Base-by-base conservation (phyloP, 2,888 invertebrate genomes). In the Meteorus colon region DNA sequence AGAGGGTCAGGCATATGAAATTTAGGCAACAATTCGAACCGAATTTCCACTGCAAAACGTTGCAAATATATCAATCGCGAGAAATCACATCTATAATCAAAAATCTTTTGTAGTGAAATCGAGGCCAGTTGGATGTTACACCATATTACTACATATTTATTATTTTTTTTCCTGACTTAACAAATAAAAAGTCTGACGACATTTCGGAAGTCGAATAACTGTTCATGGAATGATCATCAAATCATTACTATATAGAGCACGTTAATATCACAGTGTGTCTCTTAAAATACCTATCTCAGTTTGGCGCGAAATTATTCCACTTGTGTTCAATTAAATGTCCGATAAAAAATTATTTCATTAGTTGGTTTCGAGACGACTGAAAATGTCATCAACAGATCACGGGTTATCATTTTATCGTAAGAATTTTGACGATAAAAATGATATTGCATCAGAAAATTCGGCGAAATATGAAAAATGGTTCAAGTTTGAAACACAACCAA, bases 401-500 rank as follows among this genome's bases (percentile, higher is more conserved):
- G 24, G 19, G 3, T 19, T 19, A 19, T 19, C 10, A 19, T 55
- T 0, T 4, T 4, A 4, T 19, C 3, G 4, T 19, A 8, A 5
- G 1, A 19, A 55, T 1, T 55, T 8, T 4, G 6, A 55, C 5
- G 24, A 55, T 1, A n/a, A 62, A 14, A 4, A 24, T 27, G 12
- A 60, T 1, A 27, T 41, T 45, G 27, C 41, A n/a, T 14, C 24
- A 45, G 45, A 62, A 71, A 37, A 37, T 3, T 24, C 29, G 3
- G 19, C 31, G 41, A 45, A 72, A 63, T 12, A 41, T 48, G 24
- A 62, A 62, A 10, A 48, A 72, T 45, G 24, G 12, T 72, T 72
- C 62, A 62, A 63, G 1, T 72, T 72, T 19, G 63, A 62, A 24
- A 72, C 71, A 8, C 37, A 72, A 31, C 62, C 63, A 45, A 27